These are phyloP conservation scores for Huso huso DNA, from an alignment of 2,797 vertebrate species.

Conservation along the genomic window DNA sequence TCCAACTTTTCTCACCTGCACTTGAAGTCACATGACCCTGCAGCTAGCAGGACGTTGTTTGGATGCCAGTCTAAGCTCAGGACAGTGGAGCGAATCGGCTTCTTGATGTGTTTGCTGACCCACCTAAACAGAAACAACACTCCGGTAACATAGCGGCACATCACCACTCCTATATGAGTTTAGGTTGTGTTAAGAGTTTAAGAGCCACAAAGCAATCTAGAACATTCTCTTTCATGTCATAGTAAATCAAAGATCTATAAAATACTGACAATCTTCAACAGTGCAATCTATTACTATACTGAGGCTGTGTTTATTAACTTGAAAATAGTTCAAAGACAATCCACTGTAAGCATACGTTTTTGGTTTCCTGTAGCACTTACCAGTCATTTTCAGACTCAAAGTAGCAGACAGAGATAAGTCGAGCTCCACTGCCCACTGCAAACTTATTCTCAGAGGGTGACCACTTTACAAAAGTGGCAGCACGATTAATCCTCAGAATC, in stretches of 20 bases:
- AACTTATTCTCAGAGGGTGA: conserved; percentile 97
- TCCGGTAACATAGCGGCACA: not conserved
- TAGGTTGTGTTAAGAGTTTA: no score
- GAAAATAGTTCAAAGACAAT: no score
- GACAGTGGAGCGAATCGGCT: conserved; percentile 93
- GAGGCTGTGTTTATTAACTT: no score
- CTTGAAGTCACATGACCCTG: conserved; percentile 97
- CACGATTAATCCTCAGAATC: conserved; percentile 93
- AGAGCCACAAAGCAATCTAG: no score
- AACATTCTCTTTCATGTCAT: no score
- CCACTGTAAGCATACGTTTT: no score
- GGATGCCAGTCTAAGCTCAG: conserved; percentile 98
- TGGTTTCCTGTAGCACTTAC: conserved; percentile 49
- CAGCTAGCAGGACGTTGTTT: conserved; percentile 91
- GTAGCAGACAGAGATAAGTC: conserved; percentile 97
- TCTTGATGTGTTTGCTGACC: conserved; percentile 99
- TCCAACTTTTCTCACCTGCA: conserved; percentile 70
- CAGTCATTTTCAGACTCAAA: conserved; percentile 98
- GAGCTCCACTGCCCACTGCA: conserved; percentile 90
- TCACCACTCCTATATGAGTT: no score
- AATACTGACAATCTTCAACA: no score
- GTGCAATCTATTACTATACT: no score
- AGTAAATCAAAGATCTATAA: no score
- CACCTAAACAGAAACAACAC: conserved; percentile 62
- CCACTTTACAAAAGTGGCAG: conserved; percentile 96